Evolutionary conservation across 2,888 invertebrate genomes (phyloP), one percentile per base, ranked within the genome.

Genomic region (Abscondita cerata): DNA sequence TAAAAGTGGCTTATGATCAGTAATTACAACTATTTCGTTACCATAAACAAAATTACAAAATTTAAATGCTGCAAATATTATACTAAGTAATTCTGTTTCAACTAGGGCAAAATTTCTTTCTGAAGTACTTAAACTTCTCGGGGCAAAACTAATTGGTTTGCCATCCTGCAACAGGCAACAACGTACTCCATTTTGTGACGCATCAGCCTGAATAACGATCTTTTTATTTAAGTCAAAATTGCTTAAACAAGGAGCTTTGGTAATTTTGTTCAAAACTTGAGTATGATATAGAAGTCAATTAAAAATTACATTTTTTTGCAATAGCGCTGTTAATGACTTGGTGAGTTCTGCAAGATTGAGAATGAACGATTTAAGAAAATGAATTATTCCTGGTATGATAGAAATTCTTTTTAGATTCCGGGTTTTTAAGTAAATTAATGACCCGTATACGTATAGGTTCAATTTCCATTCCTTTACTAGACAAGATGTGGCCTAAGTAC

Each of bases 31-130:
- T 4, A 74, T 54, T 48, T 61, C 57, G 50, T 65, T 60, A 1
- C 74, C 75, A 70, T 70, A 76, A 11, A 76, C 65, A 61, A 72
- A 76, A 52, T 73, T 73, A 50, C 72, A 70, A 64, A 76, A 76
- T 59, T 72, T 73, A 41, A 67, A 53, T 53, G 70, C 71, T 1
- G 70, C 73, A 64, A 75, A 75, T 4, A 62, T 65, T 34, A 77
- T 73, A 1, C 73, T 73, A 15, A 76, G 52, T 1, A 72, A 51
- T 53, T 77, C 76, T 64, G 76, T 77, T 58, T 76, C 75, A 11
- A 78, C 76, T 61, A 74, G 72, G n/a, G 73, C 69, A 62, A 73
- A 76, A 13, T 59, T 70, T 18, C 50, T 33, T 61, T 70, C 58
- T 8, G 48, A 48, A 34, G 52, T 47, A 31, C 55, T 69, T 55